Evolutionary conservation across 2,113 vertebrate genomes (phyloP), one percentile per base, ranked within the genome.

Genomic region (Polypterus senegalus): DNA sequence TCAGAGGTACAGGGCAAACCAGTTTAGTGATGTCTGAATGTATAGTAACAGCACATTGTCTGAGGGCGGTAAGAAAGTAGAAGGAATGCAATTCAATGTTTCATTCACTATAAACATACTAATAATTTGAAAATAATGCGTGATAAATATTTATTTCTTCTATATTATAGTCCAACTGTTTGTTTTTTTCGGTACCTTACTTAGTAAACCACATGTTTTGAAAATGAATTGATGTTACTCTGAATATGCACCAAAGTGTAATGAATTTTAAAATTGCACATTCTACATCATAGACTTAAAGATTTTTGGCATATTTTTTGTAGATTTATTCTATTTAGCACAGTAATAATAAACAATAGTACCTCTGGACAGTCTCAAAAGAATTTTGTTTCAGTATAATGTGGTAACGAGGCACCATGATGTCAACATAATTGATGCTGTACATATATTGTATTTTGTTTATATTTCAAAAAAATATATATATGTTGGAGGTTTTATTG

Each of bases 1-100:
- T 63, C 10, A 56, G 61, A 64, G 48, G 46, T 48, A 56, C 11
- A 63, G 45, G 60, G 48, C 49, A 57, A 11, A 45, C 57, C 59
- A 47, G 46, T 61, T 27, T 43, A 48, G 62, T 7, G 27, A 6
- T 51, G 5, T 27, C 57, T 9, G 44, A 27, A 62, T 58, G 11
- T 55, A 58, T 44, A n/a, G 11, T 58, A 7, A 58, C 7, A 4
- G 7, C 5, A 61, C n/a, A 46, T 5, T 8, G 49, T 52, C 10
- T 8, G 10, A 6, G 7, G 7, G 49, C 7, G 49, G 7, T 44
- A 53, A 9, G n/a, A 47, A 11, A 6, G 54, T 46, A 46, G 43
- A 9, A 53, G 46, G 43, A 10, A 52, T 52, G n/a, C n/a, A n/a
- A n/a, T n/a, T n/a, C n/a, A n/a, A n/a, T n/a, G n/a, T n/a, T n/a